A percentile compares a stretch with the other conserved stretches of the same genome.
Evolutionary conservation across 2,113 vertebrate species (phyloP).

Genomic region (Xenopus laevis): DNA sequence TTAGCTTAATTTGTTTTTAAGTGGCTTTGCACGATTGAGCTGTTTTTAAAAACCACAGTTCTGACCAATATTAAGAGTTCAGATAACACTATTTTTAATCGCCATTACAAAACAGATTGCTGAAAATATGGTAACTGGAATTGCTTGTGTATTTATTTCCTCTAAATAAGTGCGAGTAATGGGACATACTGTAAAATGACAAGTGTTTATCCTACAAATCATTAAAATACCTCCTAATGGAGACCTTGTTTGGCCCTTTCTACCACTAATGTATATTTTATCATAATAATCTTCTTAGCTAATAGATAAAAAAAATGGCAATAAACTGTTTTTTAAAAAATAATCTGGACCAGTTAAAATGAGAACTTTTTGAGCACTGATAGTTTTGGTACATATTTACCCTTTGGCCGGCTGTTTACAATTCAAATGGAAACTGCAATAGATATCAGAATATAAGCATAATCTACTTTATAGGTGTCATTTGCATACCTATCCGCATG

Average conservation of each 20-base stretch:
- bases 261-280: neutral
- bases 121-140: constrained; percentile 19
- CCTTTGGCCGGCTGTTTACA: no score
- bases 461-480: no score
- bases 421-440: no score
- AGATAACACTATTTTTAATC: constrained; percentile 25
- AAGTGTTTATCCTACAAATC: neutral
- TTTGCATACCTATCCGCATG: no score
- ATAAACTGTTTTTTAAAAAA: neutral
- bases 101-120: constrained; percentile 11
- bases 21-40: constrained; percentile 18
- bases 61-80: constrained; percentile 32
- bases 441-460: no score
- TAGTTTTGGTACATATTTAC: no score
- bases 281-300: neutral
- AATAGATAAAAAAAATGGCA: neutral
- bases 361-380: no score
- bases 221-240: neutral
- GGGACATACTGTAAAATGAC: constrained; percentile 2
- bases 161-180: constrained; percentile 4
- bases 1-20: constrained; percentile 32
- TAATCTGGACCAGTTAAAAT: no score
- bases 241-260: neutral
- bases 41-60: constrained; percentile 14
- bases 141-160: neutral